Conservation (phyloP, 1,140 invertebrate species). For the Bombus turneri region DNA sequence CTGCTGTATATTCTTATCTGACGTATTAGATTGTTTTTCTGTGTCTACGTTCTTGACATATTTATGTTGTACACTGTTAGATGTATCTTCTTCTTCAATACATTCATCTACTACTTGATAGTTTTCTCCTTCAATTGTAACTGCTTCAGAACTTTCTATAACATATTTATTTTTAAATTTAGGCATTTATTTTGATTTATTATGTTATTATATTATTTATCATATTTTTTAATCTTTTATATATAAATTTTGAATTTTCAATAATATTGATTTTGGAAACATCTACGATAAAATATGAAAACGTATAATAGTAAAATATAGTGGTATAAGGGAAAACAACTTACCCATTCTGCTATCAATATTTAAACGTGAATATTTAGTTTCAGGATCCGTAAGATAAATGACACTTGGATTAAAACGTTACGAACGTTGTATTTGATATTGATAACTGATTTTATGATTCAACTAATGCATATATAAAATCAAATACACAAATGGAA, state of each 20-base stretch:
- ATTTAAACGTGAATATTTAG: neutral
- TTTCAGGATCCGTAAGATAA: neutral
- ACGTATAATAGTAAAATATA: neutral
- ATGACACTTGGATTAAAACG: conserved; percentile 28
- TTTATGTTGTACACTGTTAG: conserved; percentile 33
- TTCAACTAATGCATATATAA: neutral
- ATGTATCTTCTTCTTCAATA: conserved; percentile 66
- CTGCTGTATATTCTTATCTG: conserved; percentile 3
- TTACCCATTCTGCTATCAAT: conserved; percentile 30
- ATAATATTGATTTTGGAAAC: no score
- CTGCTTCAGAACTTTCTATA: conserved; percentile 58
- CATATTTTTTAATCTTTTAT: no score
- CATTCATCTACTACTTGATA: conserved; percentile 74
- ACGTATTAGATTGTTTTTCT: conserved; percentile 11
- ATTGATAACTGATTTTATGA: conserved; percentile 23
- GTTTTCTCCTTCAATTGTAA: conserved; percentile 65
- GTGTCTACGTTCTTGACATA: conserved; percentile 21
- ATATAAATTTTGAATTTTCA: neutral
- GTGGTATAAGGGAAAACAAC: neutral
- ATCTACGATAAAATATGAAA: neutral
- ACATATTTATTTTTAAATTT: neutral
- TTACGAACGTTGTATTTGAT: conserved; percentile 24
- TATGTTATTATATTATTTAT: no score
- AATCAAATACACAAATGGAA: neutral
- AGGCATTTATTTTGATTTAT: neutral